Conservation (phyloP, 2,888 invertebrate genomes). For the Anagyrus pseudococci region DNA sequence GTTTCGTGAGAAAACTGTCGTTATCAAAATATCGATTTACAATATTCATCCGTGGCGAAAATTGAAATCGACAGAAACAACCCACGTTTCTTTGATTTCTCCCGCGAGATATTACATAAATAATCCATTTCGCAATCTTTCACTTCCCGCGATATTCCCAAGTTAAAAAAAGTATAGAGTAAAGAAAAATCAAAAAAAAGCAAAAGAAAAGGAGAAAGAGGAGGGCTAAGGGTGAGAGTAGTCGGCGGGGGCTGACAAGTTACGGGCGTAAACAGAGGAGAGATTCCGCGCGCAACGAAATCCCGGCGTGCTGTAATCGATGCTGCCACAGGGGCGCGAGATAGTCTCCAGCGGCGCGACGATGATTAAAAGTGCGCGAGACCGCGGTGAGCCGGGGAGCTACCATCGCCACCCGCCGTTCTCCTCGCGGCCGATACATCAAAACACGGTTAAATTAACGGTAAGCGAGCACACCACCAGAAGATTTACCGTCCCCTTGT, state of each 20-base stretch:
- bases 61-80: too few relatives aligned
- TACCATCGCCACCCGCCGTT: not conserved
- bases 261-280: not conserved
- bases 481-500: slow-evolving; percentile 32
- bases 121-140: too few relatives aligned
- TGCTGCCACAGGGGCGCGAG: slow-evolving; percentile 33
- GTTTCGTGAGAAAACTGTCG: too few relatives aligned
- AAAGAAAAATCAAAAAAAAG: too few relatives aligned
- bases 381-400: slow-evolving; percentile 19
- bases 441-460: slow-evolving; percentile 56
- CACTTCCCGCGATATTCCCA: too few relatives aligned
- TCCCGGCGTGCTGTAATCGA: slow-evolving; percentile 24
- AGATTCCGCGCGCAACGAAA: not conserved
- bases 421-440: slow-evolving; percentile 55
- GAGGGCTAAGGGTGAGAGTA: too few relatives aligned
- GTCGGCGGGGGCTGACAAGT: not conserved
- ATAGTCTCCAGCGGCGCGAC: slow-evolving; percentile 52
- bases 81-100: too few relatives aligned
- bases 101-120: too few relatives aligned
- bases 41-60: too few relatives aligned
- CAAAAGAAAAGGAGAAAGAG: too few relatives aligned
- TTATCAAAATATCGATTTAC: too few relatives aligned
- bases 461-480: slow-evolving; percentile 44
- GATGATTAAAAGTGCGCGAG: slow-evolving; percentile 58
- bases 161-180: too few relatives aligned